Conservation (phyloP, 2,113 vertebrate species). For the Callaeas wilsoni region DNA sequence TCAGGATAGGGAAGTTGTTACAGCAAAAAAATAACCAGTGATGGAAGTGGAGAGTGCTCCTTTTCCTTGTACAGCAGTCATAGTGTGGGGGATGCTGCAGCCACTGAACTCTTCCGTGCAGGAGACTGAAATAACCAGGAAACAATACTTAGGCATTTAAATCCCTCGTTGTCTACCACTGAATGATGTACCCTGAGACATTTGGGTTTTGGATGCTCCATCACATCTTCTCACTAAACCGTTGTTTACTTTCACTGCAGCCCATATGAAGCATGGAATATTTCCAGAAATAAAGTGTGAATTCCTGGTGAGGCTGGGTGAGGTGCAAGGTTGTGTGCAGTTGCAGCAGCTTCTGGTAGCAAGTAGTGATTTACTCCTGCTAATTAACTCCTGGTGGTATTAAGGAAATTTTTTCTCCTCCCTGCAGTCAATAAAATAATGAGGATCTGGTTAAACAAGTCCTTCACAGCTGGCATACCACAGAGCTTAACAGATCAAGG, state of each 20-base stretch:
- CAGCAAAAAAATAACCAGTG: fast-evolving
- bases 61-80: not conserved
- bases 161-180: not conserved
- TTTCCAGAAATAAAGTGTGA: not conserved
- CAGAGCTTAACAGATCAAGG: not conserved
- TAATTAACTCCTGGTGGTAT: not conserved
- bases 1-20: not conserved
- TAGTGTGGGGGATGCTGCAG: not conserved
- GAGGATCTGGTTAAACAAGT: not conserved
- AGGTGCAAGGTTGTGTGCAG: not conserved
- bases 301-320: not conserved
- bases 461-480: not conserved
- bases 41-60: not conserved
- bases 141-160: not conserved
- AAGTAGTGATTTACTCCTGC: not conserved
- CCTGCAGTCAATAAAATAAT: not conserved
- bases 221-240: not conserved
- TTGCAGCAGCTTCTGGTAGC: not conserved
- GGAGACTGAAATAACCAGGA: not conserved
- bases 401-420: not conserved
- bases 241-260: not conserved
- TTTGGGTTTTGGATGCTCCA: not conserved
- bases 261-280: not conserved
- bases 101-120: not conserved
- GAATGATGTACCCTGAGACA: not conserved